A percentile compares a stretch with the other conserved stretches of the same genome.
These are phyloP conservation scores for Psittacula echo DNA, from an alignment of 2,797 vertebrate genomes.

Conservation along the genomic window DNA sequence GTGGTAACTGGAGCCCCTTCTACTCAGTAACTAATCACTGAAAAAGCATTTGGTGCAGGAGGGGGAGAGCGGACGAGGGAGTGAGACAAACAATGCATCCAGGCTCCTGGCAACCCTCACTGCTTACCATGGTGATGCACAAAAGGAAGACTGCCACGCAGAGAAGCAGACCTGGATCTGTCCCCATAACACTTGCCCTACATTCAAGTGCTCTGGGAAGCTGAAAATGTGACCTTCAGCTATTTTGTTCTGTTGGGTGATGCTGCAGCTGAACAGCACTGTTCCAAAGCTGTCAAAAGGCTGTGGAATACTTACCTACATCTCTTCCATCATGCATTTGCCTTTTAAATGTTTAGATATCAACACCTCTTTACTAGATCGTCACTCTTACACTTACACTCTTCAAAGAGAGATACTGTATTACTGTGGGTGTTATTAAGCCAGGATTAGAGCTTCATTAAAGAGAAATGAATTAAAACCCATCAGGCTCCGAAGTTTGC, in stretches of 20 bases:
- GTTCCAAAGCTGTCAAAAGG: not conserved
- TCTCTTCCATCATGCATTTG: not conserved
- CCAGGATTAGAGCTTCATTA: not conserved
- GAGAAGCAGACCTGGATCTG: constrained; percentile 18
- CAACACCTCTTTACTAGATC: not conserved
- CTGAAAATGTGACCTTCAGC: constrained; percentile 46
- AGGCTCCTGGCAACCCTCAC: constrained; percentile 66
- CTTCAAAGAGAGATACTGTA: not conserved
- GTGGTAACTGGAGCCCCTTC: constrained; percentile 67
- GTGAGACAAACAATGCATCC: constrained; percentile 46
- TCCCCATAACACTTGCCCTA: constrained; percentile 48
- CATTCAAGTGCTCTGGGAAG: constrained; percentile 30
- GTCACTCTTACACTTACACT: not conserved
- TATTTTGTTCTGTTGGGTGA: not conserved
- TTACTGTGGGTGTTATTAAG: not conserved
- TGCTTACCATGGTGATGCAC: constrained; percentile 69
- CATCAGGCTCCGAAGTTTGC: not conserved
- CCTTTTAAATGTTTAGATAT: not conserved
- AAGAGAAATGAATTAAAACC: not conserved
- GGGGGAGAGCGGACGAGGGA: constrained; percentile 42
- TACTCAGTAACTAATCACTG: constrained; percentile 69
- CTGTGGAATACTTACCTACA: not conserved
- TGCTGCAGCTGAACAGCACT: not conserved
- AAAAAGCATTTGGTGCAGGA: constrained; percentile 69
- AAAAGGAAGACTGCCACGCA: constrained; percentile 26